Conservation (phyloP, 37 sponge, comb jelly and placozoan genomes). For the Dysidea cf. avara region DNA sequence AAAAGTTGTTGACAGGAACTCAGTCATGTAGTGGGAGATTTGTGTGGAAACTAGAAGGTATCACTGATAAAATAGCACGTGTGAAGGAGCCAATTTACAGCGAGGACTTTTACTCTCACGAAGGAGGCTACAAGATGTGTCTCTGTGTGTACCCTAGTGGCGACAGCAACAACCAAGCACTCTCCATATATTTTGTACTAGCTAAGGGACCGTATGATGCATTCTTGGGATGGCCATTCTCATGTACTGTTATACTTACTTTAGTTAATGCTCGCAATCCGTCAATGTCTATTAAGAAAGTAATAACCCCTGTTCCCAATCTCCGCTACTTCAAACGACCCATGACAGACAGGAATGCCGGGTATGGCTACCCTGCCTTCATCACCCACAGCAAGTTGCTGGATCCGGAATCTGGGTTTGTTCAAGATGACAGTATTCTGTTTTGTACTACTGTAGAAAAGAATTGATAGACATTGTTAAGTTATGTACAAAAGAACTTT, state of each 20-base stretch:
- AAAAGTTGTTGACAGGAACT: slow-evolving; percentile 3
- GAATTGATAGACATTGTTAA: too few species aligned
- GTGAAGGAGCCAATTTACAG: slow-evolving; percentile 46
- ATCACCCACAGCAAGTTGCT: slow-evolving; percentile 30
- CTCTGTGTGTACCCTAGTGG: slow-evolving; percentile 70
- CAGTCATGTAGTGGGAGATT: slow-evolving; percentile 59
- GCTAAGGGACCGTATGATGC: slow-evolving; percentile 77
- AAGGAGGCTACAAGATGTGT: slow-evolving; percentile 72
- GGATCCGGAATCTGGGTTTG: slow-evolving; percentile 34
- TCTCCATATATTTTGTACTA: slow-evolving; percentile 72
- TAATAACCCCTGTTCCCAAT: slow-evolving; percentile 54
- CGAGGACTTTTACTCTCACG: slow-evolving; percentile 64
- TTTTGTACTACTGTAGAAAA: slow-evolving; percentile 18
- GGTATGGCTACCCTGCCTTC: slow-evolving; percentile 71
- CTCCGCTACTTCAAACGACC: slow-evolving; percentile 63
- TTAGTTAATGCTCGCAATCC: slow-evolving; percentile 40
- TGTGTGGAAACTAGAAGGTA: slow-evolving; percentile 63
- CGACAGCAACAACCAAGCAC: slow-evolving; percentile 43
- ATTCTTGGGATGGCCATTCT: slow-evolving; percentile 76
- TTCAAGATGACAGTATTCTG: slow-evolving; percentile 39
- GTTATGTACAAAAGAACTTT: too few species aligned
- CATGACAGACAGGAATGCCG: slow-evolving; percentile 38
- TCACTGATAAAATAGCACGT: slow-evolving; percentile 46
- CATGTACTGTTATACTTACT: slow-evolving; percentile 38
- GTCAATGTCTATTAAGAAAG: slow-evolving; percentile 25